Percentiles rank a stretch among this genome's conserved stretches.
These are phyloP conservation scores for Menura novaehollandiae DNA, from an alignment of 2,113 vertebrate genomes.

Conservation along the genomic window DNA sequence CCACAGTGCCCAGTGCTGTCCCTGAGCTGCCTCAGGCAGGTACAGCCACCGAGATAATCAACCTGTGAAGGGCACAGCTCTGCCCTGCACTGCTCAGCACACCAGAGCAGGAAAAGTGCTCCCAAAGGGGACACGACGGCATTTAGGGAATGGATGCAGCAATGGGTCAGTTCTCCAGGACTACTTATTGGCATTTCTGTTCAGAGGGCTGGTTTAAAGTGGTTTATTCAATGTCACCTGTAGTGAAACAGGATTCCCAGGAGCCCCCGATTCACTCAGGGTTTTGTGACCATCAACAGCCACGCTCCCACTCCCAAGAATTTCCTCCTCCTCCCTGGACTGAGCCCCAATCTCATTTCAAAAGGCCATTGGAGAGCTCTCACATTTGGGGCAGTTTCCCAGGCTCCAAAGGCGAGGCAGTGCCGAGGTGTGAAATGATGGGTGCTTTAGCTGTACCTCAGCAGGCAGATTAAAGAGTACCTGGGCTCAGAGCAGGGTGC, in stretches of 20 bases:
- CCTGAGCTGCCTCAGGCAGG: not conserved
- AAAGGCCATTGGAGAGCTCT: constrained; percentile 1
- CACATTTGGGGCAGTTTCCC: not conserved
- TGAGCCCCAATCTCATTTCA: not conserved
- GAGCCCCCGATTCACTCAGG: not conserved
- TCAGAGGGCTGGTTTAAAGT: not conserved
- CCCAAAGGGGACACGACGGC: not conserved
- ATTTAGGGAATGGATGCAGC: rapidly evolving
- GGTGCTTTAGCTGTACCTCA: not conserved
- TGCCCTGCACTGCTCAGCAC: not conserved
- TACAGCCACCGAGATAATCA: not conserved
- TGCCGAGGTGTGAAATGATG: constrained; percentile 15
- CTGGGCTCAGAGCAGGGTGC: not conserved
- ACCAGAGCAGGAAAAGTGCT: not conserved
- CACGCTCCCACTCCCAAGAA: not conserved
- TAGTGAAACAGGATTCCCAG: not conserved
- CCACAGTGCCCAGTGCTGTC: not conserved
- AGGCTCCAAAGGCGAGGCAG: not conserved
- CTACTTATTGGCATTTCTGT: not conserved
- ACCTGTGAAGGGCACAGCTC: constrained; percentile 48
- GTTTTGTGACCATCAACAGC: not conserved
- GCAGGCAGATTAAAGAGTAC: not conserved
- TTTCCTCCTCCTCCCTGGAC: not conserved
- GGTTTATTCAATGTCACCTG: not conserved
- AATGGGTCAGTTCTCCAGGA: rapidly evolving